Evolutionary conservation across 1,140 invertebrate genomes (phyloP).

Genomic region (Parapsyche elsis): DNA sequence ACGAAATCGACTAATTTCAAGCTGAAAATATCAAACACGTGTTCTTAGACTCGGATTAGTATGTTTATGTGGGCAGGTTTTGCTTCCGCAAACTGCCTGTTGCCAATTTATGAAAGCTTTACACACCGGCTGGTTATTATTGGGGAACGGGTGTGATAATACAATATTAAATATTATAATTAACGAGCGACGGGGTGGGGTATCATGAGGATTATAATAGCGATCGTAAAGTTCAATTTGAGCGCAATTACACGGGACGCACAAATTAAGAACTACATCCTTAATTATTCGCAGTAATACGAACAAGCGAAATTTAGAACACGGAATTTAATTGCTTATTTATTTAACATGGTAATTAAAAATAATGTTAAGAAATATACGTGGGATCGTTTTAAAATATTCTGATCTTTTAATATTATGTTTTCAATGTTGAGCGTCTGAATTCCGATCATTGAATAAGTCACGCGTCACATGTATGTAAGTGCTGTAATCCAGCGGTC

Average conservation of each 20-base stretch:
- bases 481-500: no score
- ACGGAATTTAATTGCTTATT: no score
- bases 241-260: constrained; percentile 2
- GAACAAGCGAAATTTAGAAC: background rate
- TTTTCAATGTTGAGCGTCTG: no score
- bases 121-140: constrained; percentile 17
- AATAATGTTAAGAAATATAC: no score
- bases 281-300: constrained; percentile 6
- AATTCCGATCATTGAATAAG: no score
- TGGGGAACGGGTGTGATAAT: constrained; percentile 14
- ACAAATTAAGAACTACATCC: constrained; percentile 29
- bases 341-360: no score
- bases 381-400: no score
- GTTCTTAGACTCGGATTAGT: background rate
- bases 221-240: constrained; percentile 26
- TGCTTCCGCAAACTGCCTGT: background rate
- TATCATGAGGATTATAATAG: background rate
- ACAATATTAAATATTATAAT: constrained; percentile 31
- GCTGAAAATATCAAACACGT: background rate
- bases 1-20: no score
- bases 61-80: background rate
- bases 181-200: background rate
- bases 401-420: no score
- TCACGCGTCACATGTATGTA: no score
- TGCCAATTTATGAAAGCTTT: background rate